These are phyloP conservation scores for Anseranas semipalmata DNA, from an alignment of 2,113 vertebrate species.

Conservation along the genomic window DNA sequence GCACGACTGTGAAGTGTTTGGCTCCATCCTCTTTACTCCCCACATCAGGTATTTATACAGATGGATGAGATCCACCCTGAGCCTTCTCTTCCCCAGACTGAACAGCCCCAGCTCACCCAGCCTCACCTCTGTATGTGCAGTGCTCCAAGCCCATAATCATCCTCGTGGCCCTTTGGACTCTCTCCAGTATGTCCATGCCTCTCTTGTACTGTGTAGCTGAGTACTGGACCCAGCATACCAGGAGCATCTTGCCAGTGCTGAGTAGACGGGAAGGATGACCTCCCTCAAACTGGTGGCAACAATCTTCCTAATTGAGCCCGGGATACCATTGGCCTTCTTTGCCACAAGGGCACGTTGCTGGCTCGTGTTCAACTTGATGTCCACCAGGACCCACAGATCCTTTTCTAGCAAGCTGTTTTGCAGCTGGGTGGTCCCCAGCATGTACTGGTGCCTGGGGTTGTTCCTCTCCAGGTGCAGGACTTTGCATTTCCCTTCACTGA, in stretches of 20 bases:
- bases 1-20: neutral
- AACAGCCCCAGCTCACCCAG: neutral
- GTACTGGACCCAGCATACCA: neutral
- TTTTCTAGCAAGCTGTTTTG: neutral
- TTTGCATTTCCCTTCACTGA: neutral
- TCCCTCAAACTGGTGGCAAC: rapidly evolving
- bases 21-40: neutral
- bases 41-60: neutral
- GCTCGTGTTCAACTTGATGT: neutral
- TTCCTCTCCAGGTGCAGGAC: neutral
- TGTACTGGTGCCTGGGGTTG: too few species aligned
- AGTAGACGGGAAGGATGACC: neutral
- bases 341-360: neutral
- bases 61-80: neutral
- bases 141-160: neutral
- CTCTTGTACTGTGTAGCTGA: neutral
- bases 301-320: neutral
- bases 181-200: neutral
- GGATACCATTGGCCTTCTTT: neutral
- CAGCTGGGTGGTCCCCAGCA: neutral
- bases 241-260: neutral
- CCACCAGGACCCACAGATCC: neutral
- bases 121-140: neutral
- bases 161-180: neutral
- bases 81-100: neutral